phyloP scores from a whole-genome alignment of 2,888 invertebrate genomes.

The Urechis unicinctus region DNA sequence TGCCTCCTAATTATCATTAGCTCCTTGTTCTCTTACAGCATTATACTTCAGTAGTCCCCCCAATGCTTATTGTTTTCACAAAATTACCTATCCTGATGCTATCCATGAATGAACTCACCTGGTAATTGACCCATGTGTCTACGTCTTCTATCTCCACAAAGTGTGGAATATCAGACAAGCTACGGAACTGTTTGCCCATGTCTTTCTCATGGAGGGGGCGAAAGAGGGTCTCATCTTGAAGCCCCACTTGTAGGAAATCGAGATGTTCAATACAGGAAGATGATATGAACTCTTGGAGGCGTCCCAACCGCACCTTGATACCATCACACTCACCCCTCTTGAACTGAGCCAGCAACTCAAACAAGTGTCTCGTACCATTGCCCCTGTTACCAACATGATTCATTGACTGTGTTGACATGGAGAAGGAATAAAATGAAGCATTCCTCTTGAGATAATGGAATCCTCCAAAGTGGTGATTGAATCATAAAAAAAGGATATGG shows the following conservation, averaged over 20 bases:
- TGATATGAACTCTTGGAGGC: conserved; percentile 79
- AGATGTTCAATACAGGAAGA: conserved; percentile 98
- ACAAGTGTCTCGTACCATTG: conserved; percentile 64
- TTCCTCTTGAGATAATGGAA: background rate
- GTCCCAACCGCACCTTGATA: conserved; percentile 88
- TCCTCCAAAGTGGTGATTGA: background rate
- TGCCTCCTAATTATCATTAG: no score
- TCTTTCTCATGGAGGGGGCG: conserved; percentile 80
- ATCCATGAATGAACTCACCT: conserved; percentile 13
- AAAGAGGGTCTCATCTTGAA: conserved; percentile 62
- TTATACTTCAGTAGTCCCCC: no score
- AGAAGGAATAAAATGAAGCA: no score
- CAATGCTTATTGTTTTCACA: no score
- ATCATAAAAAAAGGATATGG: background rate
- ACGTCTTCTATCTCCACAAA: conserved; percentile 74
- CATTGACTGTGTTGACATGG: background rate
- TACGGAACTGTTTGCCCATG: conserved; percentile 86
- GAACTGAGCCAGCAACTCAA: conserved; percentile 90
- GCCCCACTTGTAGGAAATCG: conserved; percentile 76
- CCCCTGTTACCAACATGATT: conserved; percentile 56
- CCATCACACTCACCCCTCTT: conserved; percentile 96
- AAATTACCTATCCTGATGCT: no score
- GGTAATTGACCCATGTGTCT: conserved; percentile 36
- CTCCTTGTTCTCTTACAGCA: no score
- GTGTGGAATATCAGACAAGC: conserved; percentile 87